These are phyloP conservation scores for Porites rus DNA, from an alignment of 92 coral and sea anemone genomes.

Conservation along the genomic window DNA sequence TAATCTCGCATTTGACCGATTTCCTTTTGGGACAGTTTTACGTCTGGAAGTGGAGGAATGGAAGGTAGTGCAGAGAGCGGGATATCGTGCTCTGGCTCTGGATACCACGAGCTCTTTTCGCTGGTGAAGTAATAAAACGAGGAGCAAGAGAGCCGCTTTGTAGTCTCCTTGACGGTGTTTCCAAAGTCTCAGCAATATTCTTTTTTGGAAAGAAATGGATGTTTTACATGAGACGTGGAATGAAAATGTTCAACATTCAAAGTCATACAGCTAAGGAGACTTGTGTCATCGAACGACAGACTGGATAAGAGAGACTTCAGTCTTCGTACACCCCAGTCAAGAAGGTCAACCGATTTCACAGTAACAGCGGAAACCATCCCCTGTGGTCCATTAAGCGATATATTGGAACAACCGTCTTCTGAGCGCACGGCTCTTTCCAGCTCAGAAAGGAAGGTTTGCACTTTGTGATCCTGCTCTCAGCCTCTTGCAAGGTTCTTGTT, in stretches of 20 bases:
- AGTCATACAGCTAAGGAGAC: conserved; percentile 61
- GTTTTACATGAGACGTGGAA: conserved; percentile 46
- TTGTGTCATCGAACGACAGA: conserved; percentile 24
- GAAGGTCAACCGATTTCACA: conserved; percentile 60
- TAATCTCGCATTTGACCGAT: conserved; percentile 36
- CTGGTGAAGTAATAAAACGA: conserved; percentile 36
- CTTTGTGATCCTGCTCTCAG: conserved; percentile 8
- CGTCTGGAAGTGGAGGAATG: conserved; percentile 37
- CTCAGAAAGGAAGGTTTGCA: conserved; percentile 41
- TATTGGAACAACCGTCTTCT: conserved; percentile 13
- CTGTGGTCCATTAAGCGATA: conserved; percentile 32
- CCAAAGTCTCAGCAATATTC: conserved; percentile 58
- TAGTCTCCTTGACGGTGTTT: conserved; percentile 23
- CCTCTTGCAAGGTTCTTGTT: conserved; percentile 29
- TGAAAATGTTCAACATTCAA: conserved; percentile 61
- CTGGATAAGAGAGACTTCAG: conserved; percentile 26
- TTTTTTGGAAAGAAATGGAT: conserved; percentile 47
- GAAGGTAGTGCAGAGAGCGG: conserved; percentile 20
- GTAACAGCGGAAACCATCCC: conserved; percentile 53
- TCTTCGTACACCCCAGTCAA: conserved; percentile 48
- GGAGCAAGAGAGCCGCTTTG: conserved; percentile 18
- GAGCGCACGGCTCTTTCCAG: conserved; percentile 19
- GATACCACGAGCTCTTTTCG: conserved; percentile 41
- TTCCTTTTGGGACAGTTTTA: conserved; percentile 20
- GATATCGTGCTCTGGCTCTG: conserved; percentile 27